Evolutionary conservation across 2,888 invertebrate species (phyloP).

Genomic region (Ctenicera cuprea): DNA sequence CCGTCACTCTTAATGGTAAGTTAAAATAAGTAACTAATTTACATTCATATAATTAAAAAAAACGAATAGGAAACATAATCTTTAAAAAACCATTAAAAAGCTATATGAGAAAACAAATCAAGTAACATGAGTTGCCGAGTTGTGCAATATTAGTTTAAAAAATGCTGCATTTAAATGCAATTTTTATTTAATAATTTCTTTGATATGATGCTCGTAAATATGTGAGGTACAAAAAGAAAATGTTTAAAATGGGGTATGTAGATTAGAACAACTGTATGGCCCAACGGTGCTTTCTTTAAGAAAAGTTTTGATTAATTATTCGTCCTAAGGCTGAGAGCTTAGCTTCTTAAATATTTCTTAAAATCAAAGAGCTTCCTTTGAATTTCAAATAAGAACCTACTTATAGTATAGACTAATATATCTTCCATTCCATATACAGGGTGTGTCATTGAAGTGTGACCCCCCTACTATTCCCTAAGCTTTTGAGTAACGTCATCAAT

Average conservation of each 20-base stretch:
- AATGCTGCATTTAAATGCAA: background rate
- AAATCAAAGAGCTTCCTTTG: no score
- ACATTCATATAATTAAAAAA: background rate
- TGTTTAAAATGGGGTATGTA: background rate
- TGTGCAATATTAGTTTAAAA: conserved; percentile 36
- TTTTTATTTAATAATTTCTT: background rate
- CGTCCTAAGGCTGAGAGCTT: no score
- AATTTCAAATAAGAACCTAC: no score
- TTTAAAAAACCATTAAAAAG: background rate
- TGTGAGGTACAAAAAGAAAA: background rate
- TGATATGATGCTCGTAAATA: no score
- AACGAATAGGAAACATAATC: background rate
- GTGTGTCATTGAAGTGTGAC: no score
- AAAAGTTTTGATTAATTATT: background rate
- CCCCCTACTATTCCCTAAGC: no score
- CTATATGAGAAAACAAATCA: background rate
- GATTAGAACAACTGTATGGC: no score
- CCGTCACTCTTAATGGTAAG: background rate
- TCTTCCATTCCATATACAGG: no score
- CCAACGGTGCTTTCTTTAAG: no score
- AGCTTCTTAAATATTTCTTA: no score
- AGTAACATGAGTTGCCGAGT: conserved; percentile 29
- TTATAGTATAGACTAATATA: no score
- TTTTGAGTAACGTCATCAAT: no score
- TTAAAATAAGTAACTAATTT: background rate